Evolutionary conservation across 2,797 vertebrate genomes (phyloP).

Genomic region (Chelon auratus): DNA sequence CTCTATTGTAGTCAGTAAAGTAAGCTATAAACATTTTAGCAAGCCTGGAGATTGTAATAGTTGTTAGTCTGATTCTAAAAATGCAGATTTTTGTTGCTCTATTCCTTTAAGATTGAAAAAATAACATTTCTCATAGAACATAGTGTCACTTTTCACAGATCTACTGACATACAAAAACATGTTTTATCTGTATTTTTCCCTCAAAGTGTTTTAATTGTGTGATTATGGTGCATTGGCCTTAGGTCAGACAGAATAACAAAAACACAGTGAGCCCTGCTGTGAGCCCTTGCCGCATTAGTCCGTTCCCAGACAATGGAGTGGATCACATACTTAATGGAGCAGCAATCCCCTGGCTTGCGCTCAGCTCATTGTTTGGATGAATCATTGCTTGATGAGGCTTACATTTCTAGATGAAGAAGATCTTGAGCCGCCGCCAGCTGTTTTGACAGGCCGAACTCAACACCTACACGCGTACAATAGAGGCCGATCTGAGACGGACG

Average conservation of each 20-base stretch:
- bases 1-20: too few relatives aligned
- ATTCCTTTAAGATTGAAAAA: too few relatives aligned
- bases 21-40: too few relatives aligned
- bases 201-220: not conserved
- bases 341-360: conserved; percentile 16
- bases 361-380: conserved; percentile 52
- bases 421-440: conserved; percentile 52
- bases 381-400: conserved; percentile 54
- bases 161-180: too few relatives aligned
- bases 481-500: not conserved
- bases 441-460: conserved; percentile 61
- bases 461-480: conserved; percentile 41
- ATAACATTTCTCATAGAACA: too few relatives aligned
- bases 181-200: not conserved
- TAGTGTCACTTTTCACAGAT: too few relatives aligned
- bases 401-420: conserved; percentile 52
- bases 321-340: conserved; percentile 18
- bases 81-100: too few relatives aligned
- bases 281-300: not conserved
- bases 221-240: too few relatives aligned
- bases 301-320: conserved; percentile 22
- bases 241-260: not conserved
- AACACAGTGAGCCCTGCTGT: not conserved
- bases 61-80: too few relatives aligned
- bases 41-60: too few relatives aligned